Evolutionary conservation across 2,113 vertebrate species (phyloP).

Genomic region (Rattus rattus): DNA sequence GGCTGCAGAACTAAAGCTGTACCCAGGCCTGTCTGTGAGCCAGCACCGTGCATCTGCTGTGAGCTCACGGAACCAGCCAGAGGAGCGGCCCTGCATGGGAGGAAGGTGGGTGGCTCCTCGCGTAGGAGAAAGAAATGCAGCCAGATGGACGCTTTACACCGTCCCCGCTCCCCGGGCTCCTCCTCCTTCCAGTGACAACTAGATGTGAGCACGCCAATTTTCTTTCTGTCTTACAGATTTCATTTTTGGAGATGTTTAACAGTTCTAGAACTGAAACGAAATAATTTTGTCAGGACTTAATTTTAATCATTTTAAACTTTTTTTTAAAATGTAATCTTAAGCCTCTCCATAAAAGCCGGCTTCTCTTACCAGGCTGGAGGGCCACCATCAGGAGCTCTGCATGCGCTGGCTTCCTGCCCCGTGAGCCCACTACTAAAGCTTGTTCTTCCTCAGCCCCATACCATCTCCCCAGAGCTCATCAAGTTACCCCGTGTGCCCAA

Average conservation of each 20-base stretch:
- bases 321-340: background rate
- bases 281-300: constrained; percentile 63
- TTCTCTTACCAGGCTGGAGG: background rate
- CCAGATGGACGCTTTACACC: constrained; percentile 73
- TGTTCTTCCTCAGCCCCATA: background rate
- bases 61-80: constrained; percentile 61
- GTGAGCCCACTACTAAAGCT: background rate
- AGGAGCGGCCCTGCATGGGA: constrained; percentile 63
- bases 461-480: constrained; percentile 5
- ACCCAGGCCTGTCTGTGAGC: constrained; percentile 5
- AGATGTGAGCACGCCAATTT: constrained; percentile 67
- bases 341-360: constrained; percentile 2
- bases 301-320: constrained; percentile 70
- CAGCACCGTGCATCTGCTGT: constrained; percentile 34
- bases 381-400: background rate
- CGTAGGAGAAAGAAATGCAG: constrained; percentile 62
- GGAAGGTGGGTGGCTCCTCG: constrained; percentile 78
- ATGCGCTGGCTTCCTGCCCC: background rate
- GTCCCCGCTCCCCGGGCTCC: constrained; percentile 60
- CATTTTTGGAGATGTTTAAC: constrained; percentile 74
- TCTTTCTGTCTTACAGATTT: constrained; percentile 74
- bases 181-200: constrained; percentile 66
- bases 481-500: background rate
- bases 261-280: constrained; percentile 74
- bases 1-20: background rate